phyloP scores from a whole-genome alignment of 2,797 vertebrate species.

The Poeciliopsis presidionis region DNA sequence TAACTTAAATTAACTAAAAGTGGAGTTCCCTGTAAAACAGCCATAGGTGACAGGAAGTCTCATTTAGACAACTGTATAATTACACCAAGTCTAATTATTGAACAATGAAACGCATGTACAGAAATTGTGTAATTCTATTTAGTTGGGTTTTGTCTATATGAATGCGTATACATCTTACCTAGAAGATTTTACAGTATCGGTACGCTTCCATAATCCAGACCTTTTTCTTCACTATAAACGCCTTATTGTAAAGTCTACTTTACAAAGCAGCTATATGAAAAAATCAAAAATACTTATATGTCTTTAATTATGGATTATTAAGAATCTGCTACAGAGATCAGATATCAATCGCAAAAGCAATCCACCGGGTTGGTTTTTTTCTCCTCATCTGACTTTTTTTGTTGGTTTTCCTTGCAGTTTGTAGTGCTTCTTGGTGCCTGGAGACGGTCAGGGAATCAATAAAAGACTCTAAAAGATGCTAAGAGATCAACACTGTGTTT shows the following conservation, averaged over 20 bases:
- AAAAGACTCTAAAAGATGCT: slow-evolving; percentile 19
- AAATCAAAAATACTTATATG: neutral
- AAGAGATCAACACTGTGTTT: slow-evolving; percentile 30
- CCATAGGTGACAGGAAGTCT: neutral
- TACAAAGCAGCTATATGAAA: neutral
- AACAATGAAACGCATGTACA: neutral
- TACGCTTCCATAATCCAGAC: neutral
- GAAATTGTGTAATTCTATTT: neutral
- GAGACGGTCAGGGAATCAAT: slow-evolving; percentile 34
- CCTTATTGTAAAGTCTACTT: neutral
- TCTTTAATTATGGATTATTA: neutral
- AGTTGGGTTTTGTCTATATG: neutral
- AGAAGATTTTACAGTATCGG: neutral
- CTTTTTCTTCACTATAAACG: neutral
- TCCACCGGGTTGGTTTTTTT: neutral
- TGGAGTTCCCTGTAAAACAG: neutral
- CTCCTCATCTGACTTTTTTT: neutral
- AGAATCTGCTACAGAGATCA: neutral
- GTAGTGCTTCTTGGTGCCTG: neutral
- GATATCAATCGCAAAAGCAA: neutral
- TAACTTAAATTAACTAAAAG: neutral
- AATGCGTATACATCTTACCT: neutral
- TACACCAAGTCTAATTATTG: neutral
- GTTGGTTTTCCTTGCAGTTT: neutral
- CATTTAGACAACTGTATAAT: neutral